phyloP scores from a whole-genome alignment of 2,888 invertebrate species.

The Autographa pulchrina region DNA sequence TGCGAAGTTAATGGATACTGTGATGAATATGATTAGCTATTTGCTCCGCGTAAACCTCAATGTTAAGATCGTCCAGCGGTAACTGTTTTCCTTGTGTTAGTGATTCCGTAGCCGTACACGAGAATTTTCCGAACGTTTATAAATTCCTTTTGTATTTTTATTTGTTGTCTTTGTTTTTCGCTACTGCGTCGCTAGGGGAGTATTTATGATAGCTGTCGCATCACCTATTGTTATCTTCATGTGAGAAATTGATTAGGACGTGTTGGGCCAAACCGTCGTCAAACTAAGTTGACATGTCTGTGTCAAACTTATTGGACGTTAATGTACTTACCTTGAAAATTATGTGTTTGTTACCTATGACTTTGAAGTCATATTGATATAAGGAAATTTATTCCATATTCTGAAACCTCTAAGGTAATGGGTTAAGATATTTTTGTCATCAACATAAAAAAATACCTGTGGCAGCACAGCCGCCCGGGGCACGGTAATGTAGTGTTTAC shows the following conservation, averaged over 20 bases:
- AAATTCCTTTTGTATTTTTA: not conserved
- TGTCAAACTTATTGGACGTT: slow-evolving; percentile 50
- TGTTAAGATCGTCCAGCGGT: slow-evolving; percentile 33
- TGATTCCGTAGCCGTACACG: slow-evolving; percentile 23
- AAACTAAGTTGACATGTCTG: slow-evolving; percentile 42
- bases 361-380: slow-evolving; percentile 1
- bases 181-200: slow-evolving; percentile 20
- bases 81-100: slow-evolving; percentile 23
- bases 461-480: not conserved
- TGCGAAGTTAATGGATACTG: slow-evolving; percentile 43
- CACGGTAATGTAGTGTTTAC: slow-evolving; percentile 6
- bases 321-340: slow-evolving; percentile 43
- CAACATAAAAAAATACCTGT: slow-evolving; percentile 3
- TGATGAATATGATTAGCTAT: slow-evolving; percentile 51
- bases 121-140: not conserved
- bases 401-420: not conserved
- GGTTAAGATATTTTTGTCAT: not conserved
- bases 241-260: slow-evolving; percentile 30
- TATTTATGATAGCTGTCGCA: slow-evolving; percentile 31
- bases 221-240: slow-evolving; percentile 37
- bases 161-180: slow-evolving; percentile 16
- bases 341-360: slow-evolving; percentile 27
- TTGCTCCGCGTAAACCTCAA: slow-evolving; percentile 36
- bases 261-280: slow-evolving; percentile 53
- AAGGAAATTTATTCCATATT: not conserved